A percentile compares a stretch with the other conserved stretches of the same genome.
phyloP scores from a whole-genome alignment of 2,113 vertebrate species.

The Sinocyclocheilus anophthalmus region DNA sequence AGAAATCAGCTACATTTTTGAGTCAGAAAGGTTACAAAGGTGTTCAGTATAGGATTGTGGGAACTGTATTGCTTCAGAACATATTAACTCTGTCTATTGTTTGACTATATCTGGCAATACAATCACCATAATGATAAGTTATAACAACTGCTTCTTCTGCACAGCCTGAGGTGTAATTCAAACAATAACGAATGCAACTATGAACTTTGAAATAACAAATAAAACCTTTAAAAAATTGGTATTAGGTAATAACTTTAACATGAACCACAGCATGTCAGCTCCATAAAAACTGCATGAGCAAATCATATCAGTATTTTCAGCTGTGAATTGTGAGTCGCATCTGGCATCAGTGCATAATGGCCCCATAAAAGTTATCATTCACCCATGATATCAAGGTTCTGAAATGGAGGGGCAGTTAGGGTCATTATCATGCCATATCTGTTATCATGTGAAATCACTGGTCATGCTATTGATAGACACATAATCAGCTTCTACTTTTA shows the following conservation, averaged over 20 bases:
- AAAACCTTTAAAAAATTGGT: not conserved
- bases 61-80: not conserved
- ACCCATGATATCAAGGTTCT: not conserved
- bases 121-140: conserved; percentile 25
- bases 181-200: not conserved
- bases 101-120: conserved; percentile 23
- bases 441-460: not conserved
- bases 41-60: not conserved
- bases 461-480: not conserved
- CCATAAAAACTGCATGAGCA: conserved; percentile 34
- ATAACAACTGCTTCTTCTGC: conserved; percentile 24
- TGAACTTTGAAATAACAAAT: conserved; percentile 21
- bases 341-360: conserved; percentile 31
- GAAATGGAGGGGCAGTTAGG: not conserved
- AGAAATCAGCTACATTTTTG: not conserved
- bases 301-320: not conserved
- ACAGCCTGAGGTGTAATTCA: not conserved
- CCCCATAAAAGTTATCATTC: conserved; percentile 29
- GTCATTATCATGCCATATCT: conserved; percentile 8
- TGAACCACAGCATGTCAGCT: not conserved
- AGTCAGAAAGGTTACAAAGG: not conserved
- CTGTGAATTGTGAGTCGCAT: conserved; percentile 18
- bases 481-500: not conserved
- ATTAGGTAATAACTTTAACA: not conserved
- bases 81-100: conserved; percentile 15